A percentile compares a stretch with the other conserved stretches of the same genome.
These are phyloP conservation scores for Fistularia tabacaria DNA, from an alignment of 2,797 vertebrate species.

Conservation along the genomic window DNA sequence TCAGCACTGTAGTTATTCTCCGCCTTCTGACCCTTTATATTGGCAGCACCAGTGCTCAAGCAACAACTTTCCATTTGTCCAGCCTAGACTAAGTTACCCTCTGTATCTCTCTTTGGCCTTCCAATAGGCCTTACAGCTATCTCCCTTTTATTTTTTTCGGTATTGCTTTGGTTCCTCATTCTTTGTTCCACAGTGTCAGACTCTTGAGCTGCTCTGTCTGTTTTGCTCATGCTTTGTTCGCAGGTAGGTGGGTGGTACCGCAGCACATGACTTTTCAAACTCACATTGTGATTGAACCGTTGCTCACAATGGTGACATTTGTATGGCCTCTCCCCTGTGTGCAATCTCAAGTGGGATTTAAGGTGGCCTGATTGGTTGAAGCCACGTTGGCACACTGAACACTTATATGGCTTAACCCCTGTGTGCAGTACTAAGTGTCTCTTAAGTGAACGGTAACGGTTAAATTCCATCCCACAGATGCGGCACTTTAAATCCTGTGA, in stretches of 20 bases:
- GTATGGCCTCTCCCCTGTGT: conserved; percentile 61
- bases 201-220: too few relatives aligned
- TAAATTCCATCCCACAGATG: conserved; percentile 41
- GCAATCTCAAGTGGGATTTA: conserved; percentile 63
- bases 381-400: conserved; percentile 49
- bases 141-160: too few relatives aligned
- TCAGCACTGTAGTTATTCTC: too few relatives aligned
- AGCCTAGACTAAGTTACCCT: too few relatives aligned
- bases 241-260: conserved; percentile 6
- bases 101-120: too few relatives aligned
- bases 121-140: too few relatives aligned
- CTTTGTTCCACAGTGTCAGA: too few relatives aligned
- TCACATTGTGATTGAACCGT: conserved; percentile 65
- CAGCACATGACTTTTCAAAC: conserved; percentile 57
- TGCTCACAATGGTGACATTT: conserved; percentile 52
- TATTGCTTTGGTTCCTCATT: too few relatives aligned
- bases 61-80: too few relatives aligned
- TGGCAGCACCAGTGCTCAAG: too few relatives aligned
- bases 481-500: conserved; percentile 34
- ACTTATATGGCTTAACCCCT: conserved; percentile 42
- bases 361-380: conserved; percentile 56
- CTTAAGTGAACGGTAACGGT: conserved; percentile 13
- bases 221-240: too few relatives aligned
- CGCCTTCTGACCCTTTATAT: too few relatives aligned
- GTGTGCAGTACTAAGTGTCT: conserved; percentile 55